Evolutionary conservation across 2,113 vertebrate species (phyloP), one percentile per base, ranked within the genome.

Genomic region (Geothlypis trichas): DNA sequence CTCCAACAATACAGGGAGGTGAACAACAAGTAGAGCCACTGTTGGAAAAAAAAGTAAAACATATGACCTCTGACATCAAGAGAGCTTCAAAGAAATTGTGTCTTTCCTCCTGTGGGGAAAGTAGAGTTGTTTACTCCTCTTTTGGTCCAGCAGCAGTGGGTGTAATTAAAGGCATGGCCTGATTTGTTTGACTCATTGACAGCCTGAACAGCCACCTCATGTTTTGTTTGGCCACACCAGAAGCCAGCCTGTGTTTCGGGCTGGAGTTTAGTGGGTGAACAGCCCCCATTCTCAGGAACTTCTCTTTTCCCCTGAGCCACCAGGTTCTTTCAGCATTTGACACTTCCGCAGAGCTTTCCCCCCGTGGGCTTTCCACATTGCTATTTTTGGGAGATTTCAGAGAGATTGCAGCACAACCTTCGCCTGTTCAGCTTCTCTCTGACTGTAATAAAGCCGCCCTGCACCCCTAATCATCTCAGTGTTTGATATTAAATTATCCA

Each of bases 401-500:
- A 66, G 62, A 54, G 52, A 54, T 42, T 11, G 30, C 62, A 72
- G 78, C 1, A 6, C 69, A 92, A 84, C n/a, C 35, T 90, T 94
- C 0, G 1, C 63, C 24, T 93, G 66, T 51, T 93, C 92, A 69
- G 76, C 66, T 94, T 95, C 85, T 77, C 42, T 75, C 72, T 86
- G 79, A 35, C 52, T 92, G 35, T 55, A 72, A 72, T 69, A 96
- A 89, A 92, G 26, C 59, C 8, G 18, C 85, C 51, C 81, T 86
- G 93, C 73, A 85, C 62, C 90, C 73, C 87, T 87, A 89, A 78
- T 81, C 54, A 77, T 77, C 55, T 65, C 80, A 92, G 71, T 57
- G 62, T 88, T 91, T 65, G 42, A 49, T 89, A 82, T 84, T 91
- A 93, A 92, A 94, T 96, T 91, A 97, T 96, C 91, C 91, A 91